These are phyloP conservation scores for Sipha flava DNA, from an alignment of 1,140 invertebrate genomes.

Conservation along the genomic window DNA sequence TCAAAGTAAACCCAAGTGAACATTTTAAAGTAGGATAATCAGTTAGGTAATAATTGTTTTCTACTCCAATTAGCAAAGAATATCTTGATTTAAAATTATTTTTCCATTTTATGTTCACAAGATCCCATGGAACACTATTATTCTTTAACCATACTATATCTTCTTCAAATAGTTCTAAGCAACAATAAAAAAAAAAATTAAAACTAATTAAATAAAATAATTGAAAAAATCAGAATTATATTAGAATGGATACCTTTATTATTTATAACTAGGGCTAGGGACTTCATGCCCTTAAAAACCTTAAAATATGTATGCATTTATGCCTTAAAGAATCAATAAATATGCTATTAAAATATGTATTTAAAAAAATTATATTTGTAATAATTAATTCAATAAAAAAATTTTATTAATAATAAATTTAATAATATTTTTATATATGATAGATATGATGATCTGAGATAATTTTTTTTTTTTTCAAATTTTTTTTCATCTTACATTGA, in stretches of 20 bases:
- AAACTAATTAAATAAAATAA: background rate
- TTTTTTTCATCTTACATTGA: too few species aligned
- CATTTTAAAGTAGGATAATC: background rate
- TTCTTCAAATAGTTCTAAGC: background rate
- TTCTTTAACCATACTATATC: background rate
- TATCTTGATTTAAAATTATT: background rate
- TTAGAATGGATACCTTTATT: background rate
- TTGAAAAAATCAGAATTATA: background rate
- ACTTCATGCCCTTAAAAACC: too few species aligned
- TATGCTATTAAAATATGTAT: too few species aligned
- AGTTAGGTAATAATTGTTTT: background rate
- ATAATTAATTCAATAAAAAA: too few species aligned
- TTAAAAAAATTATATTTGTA: too few species aligned
- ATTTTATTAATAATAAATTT: too few species aligned
- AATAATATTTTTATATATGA: too few species aligned
- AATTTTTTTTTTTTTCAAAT: too few species aligned
- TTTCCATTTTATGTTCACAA: background rate
- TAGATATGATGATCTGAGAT: too few species aligned
- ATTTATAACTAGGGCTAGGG: background rate
- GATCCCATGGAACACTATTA: background rate
- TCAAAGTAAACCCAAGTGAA: background rate
- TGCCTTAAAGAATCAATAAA: too few species aligned
- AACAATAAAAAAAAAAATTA: background rate
- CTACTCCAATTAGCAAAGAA: background rate
- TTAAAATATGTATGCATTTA: too few species aligned